Evolutionary conservation across 2,113 vertebrate genomes (phyloP).

Genomic region (Periophthalmus modestus): DNA sequence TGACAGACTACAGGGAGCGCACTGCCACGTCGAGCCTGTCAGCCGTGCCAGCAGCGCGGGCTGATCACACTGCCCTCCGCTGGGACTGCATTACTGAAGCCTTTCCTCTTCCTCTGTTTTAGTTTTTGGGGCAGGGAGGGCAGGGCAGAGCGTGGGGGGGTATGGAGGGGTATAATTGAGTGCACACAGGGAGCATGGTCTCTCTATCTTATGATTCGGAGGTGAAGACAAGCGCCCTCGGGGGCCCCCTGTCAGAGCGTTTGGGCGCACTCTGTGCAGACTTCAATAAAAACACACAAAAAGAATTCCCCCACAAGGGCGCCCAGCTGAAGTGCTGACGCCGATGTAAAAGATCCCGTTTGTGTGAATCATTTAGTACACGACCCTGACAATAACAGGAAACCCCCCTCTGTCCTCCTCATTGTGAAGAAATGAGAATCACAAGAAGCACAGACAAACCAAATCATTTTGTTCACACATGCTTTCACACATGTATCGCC

Average conservation of each 20-base stretch:
- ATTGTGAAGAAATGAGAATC: slow-evolving; percentile 41
- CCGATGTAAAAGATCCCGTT: slow-evolving; percentile 96
- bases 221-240: slow-evolving; percentile 99
- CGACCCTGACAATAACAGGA: slow-evolving; percentile 84
- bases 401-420: slow-evolving; percentile 49
- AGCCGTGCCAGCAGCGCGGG: slow-evolving; percentile 94
- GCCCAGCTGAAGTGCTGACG: slow-evolving; percentile 93
- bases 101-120: slow-evolving; percentile 89
- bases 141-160: slow-evolving; percentile 55
- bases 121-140: slow-evolving; percentile 66
- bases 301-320: slow-evolving; percentile 94
- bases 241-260: slow-evolving; percentile 96
- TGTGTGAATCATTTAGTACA: slow-evolving; percentile 95
- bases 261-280: slow-evolving; percentile 93
- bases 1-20: slow-evolving; percentile 92
- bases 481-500: slow-evolving; percentile 69
- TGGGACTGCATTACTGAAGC: slow-evolving; percentile 98
- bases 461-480: slow-evolving; percentile 69
- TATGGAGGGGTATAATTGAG: slow-evolving; percentile 93
- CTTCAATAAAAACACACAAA: slow-evolving; percentile 91
- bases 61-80: slow-evolving; percentile 91
- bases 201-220: slow-evolving; percentile 99
- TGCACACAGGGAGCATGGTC: slow-evolving; percentile 98
- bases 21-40: slow-evolving; percentile 85
- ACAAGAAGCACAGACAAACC: slow-evolving; percentile 53